These are phyloP conservation scores for Poecilia velifera DNA, from an alignment of 2,797 vertebrate genomes.

Conservation along the genomic window DNA sequence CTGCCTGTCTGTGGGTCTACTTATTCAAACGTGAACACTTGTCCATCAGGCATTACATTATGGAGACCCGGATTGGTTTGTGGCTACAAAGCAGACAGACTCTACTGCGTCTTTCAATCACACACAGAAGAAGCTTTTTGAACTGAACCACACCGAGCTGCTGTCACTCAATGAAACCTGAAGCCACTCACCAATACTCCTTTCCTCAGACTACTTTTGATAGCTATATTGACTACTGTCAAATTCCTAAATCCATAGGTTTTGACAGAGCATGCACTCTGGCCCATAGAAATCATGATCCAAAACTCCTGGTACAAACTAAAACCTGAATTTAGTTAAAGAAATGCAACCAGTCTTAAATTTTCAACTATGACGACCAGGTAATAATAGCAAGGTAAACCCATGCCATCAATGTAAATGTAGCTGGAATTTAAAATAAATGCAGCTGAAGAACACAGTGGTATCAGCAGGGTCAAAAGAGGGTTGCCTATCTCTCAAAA, in stretches of 20 bases:
- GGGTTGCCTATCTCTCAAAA: no score
- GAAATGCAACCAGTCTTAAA: neutral
- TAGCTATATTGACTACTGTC: neutral
- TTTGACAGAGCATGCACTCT: no score
- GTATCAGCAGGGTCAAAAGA: neutral
- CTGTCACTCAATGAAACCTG: neutral
- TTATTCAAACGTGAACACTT: constrained; percentile 68
- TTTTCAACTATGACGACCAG: neutral
- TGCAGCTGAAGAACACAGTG: neutral
- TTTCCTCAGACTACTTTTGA: neutral
- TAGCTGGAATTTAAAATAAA: neutral
- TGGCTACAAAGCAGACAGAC: neutral
- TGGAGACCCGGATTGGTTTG: neutral
- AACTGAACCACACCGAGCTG: neutral
- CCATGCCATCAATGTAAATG: no score
- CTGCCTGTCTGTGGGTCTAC: constrained; percentile 37
- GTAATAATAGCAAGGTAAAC: neutral
- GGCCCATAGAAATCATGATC: neutral
- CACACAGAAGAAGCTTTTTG: neutral
- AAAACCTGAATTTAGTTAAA: neutral
- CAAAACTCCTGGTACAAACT: neutral
- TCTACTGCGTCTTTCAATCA: neutral
- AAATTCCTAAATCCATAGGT: neutral
- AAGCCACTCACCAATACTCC: neutral
- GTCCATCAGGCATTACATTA: neutral